Base-by-base conservation (phyloP, 2,888 invertebrate genomes). In the Caenorhabditis sp. region DNA sequence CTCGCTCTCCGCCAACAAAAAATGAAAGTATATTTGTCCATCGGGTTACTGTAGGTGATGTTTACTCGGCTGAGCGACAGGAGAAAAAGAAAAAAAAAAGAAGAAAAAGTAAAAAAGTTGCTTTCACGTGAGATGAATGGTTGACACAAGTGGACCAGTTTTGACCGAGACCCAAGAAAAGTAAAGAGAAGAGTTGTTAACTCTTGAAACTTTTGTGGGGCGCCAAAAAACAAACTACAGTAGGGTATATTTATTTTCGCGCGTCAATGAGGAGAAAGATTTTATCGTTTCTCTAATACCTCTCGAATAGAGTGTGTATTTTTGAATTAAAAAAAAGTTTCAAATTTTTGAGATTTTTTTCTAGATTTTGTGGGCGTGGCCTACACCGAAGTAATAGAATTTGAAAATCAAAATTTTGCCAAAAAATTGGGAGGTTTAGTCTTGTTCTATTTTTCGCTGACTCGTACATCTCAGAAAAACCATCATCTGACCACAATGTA, bases 101-200 rank as follows among this genome's bases (percentile, higher is more conserved):
- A 55, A 60, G 55, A 26, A 64, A 61, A 51, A 17, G 12, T 17
- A 43, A 10, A 43, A 36, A 43, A 10, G 12, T 43, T 43, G 12
- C 43, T 43, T 43, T 43, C 43, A 23, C 51, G 51, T 19, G 27
- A 55, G 55, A 26, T 12, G 24, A 23, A 53, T 53, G 10, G 27
- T 6, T 26, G 26, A 17, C 10, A 63, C 43, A 62, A 71, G 70
- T 71, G 74, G 77, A 77, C 77, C 73, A 77, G 77, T 77, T 77
- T 74, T 77, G 77, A 77, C 77, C 77, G 73, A n/a, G n/a, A 67
- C 62, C 62, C 61, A 17, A n/a, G 6, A 23, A 23, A 23, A n/a
- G 14, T 5, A 27, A 53, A n/a, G 53, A 66, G 23, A 19, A 21
- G 21, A 51, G 21, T 49, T 61, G 43, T 59, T 62, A 54, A 66